These are phyloP conservation scores for Planiliza haematocheilus DNA, from an alignment of 2,113 vertebrate genomes.

Conservation along the genomic window DNA sequence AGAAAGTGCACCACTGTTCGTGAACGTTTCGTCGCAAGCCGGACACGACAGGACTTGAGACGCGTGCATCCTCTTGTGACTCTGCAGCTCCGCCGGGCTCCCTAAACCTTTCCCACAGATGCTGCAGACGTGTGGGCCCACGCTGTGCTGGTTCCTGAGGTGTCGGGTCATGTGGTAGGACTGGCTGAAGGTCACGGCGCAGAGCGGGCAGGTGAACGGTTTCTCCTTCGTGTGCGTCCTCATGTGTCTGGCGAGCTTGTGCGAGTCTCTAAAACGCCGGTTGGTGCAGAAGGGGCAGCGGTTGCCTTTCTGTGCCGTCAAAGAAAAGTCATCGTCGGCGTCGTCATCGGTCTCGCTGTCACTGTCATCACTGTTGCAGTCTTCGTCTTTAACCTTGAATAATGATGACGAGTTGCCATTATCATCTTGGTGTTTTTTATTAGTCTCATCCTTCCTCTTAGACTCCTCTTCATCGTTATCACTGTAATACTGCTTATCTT, in stretches of 20 bases:
- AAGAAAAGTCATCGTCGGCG: slow-evolving; percentile 14
- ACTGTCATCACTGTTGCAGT: background rate
- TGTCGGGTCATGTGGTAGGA: slow-evolving; percentile 75
- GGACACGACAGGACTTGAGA: slow-evolving; percentile 21
- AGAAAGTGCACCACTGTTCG: background rate
- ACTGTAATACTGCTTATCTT: background rate
- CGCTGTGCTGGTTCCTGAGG: slow-evolving; percentile 63
- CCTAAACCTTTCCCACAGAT: slow-evolving; percentile 49
- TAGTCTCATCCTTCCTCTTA: background rate
- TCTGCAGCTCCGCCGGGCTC: slow-evolving; percentile 38
- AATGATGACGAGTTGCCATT: background rate
- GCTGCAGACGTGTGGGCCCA: slow-evolving; percentile 55
- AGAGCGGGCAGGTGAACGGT: slow-evolving; percentile 65
- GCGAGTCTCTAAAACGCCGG: slow-evolving; percentile 45
- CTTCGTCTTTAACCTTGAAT: background rate
- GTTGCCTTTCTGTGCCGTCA: slow-evolving; percentile 16
- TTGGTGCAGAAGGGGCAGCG: slow-evolving; percentile 55
- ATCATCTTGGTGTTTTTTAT: background rate
- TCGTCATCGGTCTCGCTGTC: background rate
- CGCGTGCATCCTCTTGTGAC: slow-evolving; percentile 62
- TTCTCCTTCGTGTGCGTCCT: slow-evolving; percentile 75
- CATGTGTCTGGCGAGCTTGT: slow-evolving; percentile 73
- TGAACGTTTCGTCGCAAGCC: slow-evolving; percentile 25
- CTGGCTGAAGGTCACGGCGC: slow-evolving; percentile 60
- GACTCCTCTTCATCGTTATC: background rate